Percentiles rank a stretch among this genome's conserved stretches.
Evolutionary conservation across 92 coral and sea anemone genomes (phyloP).

Genomic region (Virgularia gustaviana): DNA sequence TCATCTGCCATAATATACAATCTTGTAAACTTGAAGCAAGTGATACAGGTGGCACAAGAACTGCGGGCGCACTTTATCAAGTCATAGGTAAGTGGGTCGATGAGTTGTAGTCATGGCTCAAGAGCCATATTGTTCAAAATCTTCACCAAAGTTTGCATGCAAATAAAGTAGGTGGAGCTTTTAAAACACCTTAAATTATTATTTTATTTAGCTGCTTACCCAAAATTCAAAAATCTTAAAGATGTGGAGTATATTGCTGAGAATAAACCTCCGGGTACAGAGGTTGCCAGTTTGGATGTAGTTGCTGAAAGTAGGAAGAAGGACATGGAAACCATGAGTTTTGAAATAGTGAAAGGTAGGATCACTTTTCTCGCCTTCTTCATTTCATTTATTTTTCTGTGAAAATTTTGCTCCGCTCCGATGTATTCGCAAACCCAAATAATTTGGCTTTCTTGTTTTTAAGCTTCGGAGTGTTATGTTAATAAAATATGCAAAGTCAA

Average conservation of each 20-base stretch:
- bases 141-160: no score
- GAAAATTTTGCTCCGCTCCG: not conserved
- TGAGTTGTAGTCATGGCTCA: not conserved
- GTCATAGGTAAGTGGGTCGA: constrained; percentile 12
- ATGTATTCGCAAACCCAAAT: not conserved
- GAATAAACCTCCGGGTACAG: not conserved
- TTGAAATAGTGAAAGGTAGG: constrained; percentile 22
- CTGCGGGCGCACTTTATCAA: constrained; percentile 34
- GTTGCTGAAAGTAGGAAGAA: constrained; percentile 27
- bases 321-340: constrained; percentile 15
- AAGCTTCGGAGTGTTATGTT: no score
- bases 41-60: not conserved
- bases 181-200: no score
- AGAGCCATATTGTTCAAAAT: not conserved
- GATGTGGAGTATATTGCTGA: not conserved
- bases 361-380: not conserved
- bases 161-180: no score
- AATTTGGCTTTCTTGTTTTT: no score
- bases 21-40: constrained; percentile 13
- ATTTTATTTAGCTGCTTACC: constrained; percentile 33
- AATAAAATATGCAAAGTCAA: no score
- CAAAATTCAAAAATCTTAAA: constrained; percentile 2
- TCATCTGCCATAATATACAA: not conserved
- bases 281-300: constrained; percentile 7
- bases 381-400: not conserved